Percentiles rank a stretch among this genome's conserved stretches.
Evolutionary conservation across 2,113 vertebrate genomes (phyloP).

Genomic region (Cygnus atratus): DNA sequence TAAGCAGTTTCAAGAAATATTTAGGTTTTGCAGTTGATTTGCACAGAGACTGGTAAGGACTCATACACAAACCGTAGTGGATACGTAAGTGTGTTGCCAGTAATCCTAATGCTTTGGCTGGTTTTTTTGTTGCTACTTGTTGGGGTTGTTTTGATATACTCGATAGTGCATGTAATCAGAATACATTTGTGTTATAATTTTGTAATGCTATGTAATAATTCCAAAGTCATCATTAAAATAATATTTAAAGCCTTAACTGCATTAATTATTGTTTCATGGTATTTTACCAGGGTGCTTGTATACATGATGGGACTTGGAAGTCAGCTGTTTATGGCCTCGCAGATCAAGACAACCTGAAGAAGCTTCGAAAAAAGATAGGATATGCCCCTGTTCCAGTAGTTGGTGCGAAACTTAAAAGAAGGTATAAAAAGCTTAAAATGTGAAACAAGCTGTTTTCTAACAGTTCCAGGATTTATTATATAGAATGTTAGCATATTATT

Average conservation of each 20-base stretch:
- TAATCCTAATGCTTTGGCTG: not conserved
- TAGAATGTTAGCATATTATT: not conserved
- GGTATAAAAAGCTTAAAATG: conserved; percentile 67
- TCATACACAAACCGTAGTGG: not conserved
- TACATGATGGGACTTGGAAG: conserved; percentile 93
- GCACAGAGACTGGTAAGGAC: not conserved
- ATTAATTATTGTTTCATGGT: not conserved
- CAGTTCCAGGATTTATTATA: not conserved
- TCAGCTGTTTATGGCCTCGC: conserved; percentile 87
- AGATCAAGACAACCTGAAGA: conserved; percentile 77
- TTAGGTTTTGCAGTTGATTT: not conserved
- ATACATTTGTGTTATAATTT: not conserved
- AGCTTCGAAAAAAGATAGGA: conserved; percentile 82
- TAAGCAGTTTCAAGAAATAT: not conserved
- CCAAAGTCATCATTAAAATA: not conserved
- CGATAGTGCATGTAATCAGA: not conserved
- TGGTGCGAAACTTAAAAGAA: conserved; percentile 86
- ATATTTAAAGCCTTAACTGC: not conserved
- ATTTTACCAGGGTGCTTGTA: conserved; percentile 77
- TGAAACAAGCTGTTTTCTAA: not conserved
- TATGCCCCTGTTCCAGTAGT: conserved; percentile 82
- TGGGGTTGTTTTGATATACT: not conserved
- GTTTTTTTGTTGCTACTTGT: not conserved
- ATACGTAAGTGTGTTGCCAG: not conserved
- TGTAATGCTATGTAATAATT: not conserved